Evolutionary conservation across 2,797 vertebrate species (phyloP), one percentile per base, ranked within the genome.

Genomic region (Xenentodon cancila): DNA sequence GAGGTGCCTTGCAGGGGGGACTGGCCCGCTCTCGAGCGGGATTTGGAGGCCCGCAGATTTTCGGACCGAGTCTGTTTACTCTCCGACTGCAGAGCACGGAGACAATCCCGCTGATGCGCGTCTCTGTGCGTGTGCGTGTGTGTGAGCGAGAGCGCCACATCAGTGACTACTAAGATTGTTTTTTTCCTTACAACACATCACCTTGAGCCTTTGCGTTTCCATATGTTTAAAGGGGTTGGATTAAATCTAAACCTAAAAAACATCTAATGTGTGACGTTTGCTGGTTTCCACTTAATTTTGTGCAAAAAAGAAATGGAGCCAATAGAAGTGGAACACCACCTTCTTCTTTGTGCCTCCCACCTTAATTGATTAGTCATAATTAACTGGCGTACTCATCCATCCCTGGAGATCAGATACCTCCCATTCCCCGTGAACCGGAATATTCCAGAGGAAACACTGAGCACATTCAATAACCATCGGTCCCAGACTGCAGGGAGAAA

Each of bases 311-410:
- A 47, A 47, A 1, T 4, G 3, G 19, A 20, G 6, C 43, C 17
- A 45, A 45, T 3, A 13, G 34, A 12, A 32, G 30, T 4, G 69
- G 37, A 64, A 3, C 57, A 59, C 62, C 47, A 68, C 74, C 73
- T 77, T 60, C 44, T 77, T 4, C 37, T 5, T 59, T 53, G 49
- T 47, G 60, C 68, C 69, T 76, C 65, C 64, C 73, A 73, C 86
- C 82, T 90, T 92, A 25, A 93, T 92, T 91, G 92, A 93, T 93
- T 93, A 90, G 79, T 89, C 89, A 84, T 91, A 92, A 94, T 93
- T 91, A 93, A 92, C 90, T 92, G 84, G 78, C 80, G 89, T 88
- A 86, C 89, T 77, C 82, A 93, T 93, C 82, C 91, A 93, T 93
- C 89, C 77, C 81, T 71, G 59, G 30, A 59, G 69, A 81, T 70